Evolutionary conservation across 2,113 vertebrate species (phyloP).

Genomic region (Eolophus roseicapilla): DNA sequence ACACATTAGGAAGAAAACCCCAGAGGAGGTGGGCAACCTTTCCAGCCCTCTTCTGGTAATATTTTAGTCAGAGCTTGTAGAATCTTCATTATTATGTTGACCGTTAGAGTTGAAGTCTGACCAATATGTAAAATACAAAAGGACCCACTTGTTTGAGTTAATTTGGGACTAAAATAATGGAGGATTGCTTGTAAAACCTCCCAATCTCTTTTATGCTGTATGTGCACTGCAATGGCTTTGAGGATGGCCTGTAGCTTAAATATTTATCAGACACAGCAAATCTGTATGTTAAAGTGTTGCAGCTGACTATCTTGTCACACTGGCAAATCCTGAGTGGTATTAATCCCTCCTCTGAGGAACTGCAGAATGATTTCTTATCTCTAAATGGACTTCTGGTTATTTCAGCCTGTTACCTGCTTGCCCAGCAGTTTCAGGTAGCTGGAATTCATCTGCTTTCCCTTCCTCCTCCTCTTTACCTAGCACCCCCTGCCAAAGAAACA

Average conservation of each 20-base stretch:
- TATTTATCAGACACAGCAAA: background rate
- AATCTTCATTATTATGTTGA: background rate
- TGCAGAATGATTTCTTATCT: background rate
- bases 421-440: background rate
- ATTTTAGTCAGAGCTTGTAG: background rate
- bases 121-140: background rate
- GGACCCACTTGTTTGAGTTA: background rate
- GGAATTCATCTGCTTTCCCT: background rate
- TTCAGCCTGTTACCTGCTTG: background rate
- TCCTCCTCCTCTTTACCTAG: background rate
- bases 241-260: background rate
- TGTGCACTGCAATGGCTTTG: background rate
- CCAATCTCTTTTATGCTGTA: background rate
- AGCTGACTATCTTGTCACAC: background rate
- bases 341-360: background rate
- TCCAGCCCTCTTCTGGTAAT: background rate
- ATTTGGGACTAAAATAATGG: background rate
- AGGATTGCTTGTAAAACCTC: background rate
- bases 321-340: background rate
- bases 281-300: background rate
- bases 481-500: background rate
- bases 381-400: background rate
- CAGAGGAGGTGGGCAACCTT: background rate
- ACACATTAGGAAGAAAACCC: background rate
- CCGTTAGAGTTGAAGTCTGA: background rate